Base-by-base conservation (phyloP, 2,888 invertebrate species). In the Ophioninae sp. region DNA sequence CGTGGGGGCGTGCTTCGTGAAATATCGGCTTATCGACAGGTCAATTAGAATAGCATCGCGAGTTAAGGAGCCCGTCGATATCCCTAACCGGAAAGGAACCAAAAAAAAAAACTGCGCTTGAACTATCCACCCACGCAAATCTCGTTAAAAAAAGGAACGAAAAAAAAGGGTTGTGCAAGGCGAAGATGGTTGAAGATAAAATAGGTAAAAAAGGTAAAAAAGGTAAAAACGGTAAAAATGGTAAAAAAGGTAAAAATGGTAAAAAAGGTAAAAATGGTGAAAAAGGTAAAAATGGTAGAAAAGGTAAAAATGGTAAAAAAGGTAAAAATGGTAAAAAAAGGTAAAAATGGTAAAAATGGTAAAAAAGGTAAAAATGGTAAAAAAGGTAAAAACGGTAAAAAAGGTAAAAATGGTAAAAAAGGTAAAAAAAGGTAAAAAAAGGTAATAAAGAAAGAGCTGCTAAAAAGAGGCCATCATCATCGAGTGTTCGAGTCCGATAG, bases 41-140 rank as follows among this genome's bases (percentile, higher is more conserved):
- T 20, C 67, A 79, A 63, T 77, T 51, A n/a, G 7, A 39, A 9
- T 9, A 58, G 59, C 61, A 61, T 61, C 23, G 56, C 37, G 22
- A 56, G 37, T 64, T 51, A 64, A 68, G 41, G 64, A 74, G 63
- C 17, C 74, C 20, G 59, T 67, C 80, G 82, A 72, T 80, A 13
- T 64, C 22, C 1, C 13, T 2, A 71, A 23, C 44, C 9, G n/a
- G 22, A 72, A 17, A 13, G 13, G 44, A 44, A 44, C 51, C n/a
- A n/a, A 17, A 59, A 61, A 67, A 63, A 63, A 22, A 39, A 81
- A 67, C 41, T 20, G 23, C 56, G 51, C 64, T 78, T 37, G 73
- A 64, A 41, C 56, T 71, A 56, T 80, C 41, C 76, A 44, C 44
- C 72, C 61, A 65, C 73, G 68, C 17, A 20, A 17, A 56, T 65